phyloP scores from a whole-genome alignment of 2,888 invertebrate species.

The Limnephilus marmoratus region DNA sequence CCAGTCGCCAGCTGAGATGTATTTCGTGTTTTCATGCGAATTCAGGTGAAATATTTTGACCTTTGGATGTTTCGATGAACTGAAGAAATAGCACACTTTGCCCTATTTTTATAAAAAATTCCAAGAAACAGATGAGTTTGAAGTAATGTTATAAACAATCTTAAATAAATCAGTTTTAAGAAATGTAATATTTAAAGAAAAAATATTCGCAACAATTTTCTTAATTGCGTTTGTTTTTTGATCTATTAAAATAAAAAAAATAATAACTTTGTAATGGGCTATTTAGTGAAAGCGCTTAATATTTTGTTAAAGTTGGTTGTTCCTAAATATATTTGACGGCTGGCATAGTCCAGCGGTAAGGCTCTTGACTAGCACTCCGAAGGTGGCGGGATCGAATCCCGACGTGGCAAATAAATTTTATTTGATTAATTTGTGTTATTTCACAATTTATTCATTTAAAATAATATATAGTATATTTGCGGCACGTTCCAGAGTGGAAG shows the following conservation, averaged over 20 bases:
- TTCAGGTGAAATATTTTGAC: constrained; percentile 7
- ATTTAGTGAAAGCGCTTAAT: too few species aligned
- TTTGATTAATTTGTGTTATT: too few species aligned
- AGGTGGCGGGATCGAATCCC: too few species aligned
- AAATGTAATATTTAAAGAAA: background rate
- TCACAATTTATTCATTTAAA: too few species aligned
- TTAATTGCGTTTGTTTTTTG: background rate
- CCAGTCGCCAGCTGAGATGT: background rate
- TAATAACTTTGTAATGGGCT: too few species aligned
- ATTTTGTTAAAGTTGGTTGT: too few species aligned
- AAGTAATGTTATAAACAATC: background rate
- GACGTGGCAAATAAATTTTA: too few species aligned
- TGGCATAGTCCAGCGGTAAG: too few species aligned
- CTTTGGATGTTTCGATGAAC: background rate
- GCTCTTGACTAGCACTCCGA: too few species aligned
- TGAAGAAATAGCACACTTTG: background rate
- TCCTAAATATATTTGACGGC: too few species aligned
- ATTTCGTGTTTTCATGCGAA: background rate
- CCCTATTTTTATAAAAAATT: background rate
- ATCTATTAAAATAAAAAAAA: background rate
- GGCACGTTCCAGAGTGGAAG: too few species aligned
- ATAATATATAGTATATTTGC: too few species aligned
- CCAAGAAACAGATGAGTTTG: background rate
- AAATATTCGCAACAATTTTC: background rate
- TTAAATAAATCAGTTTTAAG: background rate